Base-by-base conservation (phyloP, 2,797 vertebrate species). In the Saxicola maurus region DNA sequence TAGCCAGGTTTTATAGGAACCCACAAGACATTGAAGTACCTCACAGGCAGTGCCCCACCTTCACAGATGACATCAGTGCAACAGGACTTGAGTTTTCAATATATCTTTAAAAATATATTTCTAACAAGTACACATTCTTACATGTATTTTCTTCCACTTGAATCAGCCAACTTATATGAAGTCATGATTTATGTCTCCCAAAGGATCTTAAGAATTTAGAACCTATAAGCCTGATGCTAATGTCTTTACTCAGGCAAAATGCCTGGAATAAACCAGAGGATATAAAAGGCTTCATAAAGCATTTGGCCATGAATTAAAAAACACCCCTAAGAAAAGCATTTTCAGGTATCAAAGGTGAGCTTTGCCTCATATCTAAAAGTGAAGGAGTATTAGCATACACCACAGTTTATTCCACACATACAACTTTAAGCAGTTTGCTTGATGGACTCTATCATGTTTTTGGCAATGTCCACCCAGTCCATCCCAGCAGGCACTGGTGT, bases 111-210 rank as follows among this genome's bases (percentile, higher is more conserved):
- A 60, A n/a, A 73, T 71, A 66, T 57, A 79, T 92, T 79, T 86
- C 52, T 83, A 91, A 86, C 64, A 94, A 92, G 24, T 82, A 69
- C 49, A 55, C 80, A 92, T 92, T 94, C 89, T 93, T 92, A 91
- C 87, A 89, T 83, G n/a, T 87, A 92, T 94, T 95, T 93, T 87
- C 67, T 87, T 94, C 92, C 60, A 48, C 67, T 92, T 82, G 57
- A 82, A 84, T 92, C 82, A 89, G 67, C 74, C 91, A 93, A 71
- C 74, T 82, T 92, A 60, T 71, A 83, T 82, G 74, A 90, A 86
- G 53, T 82, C 77, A 62, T 93, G 94, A 95, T 92, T 92, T 93
- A 94, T 83, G 79, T 81, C 69, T 86, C 94, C 90, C 92, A 62
- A 66, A 79, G 84, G 93, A 60, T 81, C 73, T 76, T 59, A 91